These are phyloP conservation scores for Sorex araneus DNA, from an alignment of 2,113 vertebrate species.

Conservation along the genomic window DNA sequence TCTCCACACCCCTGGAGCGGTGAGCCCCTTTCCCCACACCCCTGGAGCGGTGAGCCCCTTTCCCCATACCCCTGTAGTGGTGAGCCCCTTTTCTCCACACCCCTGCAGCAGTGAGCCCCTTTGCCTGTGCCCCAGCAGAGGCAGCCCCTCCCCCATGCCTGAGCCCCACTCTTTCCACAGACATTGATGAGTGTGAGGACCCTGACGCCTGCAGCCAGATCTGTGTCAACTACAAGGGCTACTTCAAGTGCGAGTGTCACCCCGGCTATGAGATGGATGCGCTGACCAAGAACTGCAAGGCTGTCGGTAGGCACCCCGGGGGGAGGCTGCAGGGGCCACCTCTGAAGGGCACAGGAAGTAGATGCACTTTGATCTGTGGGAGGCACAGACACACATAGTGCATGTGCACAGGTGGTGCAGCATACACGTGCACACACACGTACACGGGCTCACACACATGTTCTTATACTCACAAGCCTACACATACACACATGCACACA, in stretches of 20 bases:
- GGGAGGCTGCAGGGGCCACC: neutral
- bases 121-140: slow-evolving; percentile 69
- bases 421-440: too few relatives aligned
- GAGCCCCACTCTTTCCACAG: slow-evolving; percentile 88
- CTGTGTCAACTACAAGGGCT: slow-evolving; percentile 99
- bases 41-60: slow-evolving; percentile 94
- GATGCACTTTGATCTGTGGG: accelerated
- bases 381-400: neutral
- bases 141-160: slow-evolving; percentile 61
- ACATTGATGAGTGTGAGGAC: slow-evolving; percentile 98
- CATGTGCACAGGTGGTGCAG: too few relatives aligned
- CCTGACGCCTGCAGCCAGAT: slow-evolving; percentile 98
- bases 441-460: too few relatives aligned
- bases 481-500: neutral
- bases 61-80: neutral
- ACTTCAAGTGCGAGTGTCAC: slow-evolving; percentile 98
- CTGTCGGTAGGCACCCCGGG: slow-evolving; percentile 91
- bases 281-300: slow-evolving; percentile 97
- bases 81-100: too few relatives aligned
- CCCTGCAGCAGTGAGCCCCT: slow-evolving; percentile 94
- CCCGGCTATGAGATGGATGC: slow-evolving; percentile 98
- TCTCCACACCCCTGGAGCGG: slow-evolving; percentile 85
- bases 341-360: neutral
- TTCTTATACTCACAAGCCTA: accelerated
- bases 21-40: slow-evolving; percentile 83